A percentile compares a stretch with the other conserved stretches of the same genome.
Conservation (phyloP, 2,888 invertebrate species). For the Panorpa germanica region DNA sequence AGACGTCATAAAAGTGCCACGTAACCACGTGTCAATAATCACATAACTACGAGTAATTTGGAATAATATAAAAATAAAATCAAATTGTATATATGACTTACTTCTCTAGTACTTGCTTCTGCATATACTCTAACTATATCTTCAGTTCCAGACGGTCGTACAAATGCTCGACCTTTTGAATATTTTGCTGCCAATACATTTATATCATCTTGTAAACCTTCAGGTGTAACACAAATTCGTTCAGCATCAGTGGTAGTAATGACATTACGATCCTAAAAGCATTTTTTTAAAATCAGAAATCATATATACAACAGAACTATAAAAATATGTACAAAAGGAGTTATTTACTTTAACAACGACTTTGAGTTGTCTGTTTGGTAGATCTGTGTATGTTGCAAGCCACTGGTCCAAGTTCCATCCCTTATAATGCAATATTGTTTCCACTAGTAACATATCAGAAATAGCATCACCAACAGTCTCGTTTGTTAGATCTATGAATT, state of each 20-base stretch:
- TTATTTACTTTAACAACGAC: constrained; percentile 50
- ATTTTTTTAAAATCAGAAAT: too few species aligned
- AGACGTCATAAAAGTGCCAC: too few species aligned
- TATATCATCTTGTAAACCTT: constrained; percentile 66
- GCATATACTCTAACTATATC: constrained; percentile 92
- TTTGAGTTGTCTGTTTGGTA: constrained; percentile 78
- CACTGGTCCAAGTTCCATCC: constrained; percentile 68
- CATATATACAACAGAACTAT: too few species aligned
- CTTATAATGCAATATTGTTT: constrained; percentile 65
- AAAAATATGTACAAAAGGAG: not conserved
- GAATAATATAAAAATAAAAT: not conserved
- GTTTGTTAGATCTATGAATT: constrained; percentile 72
- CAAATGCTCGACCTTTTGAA: constrained; percentile 65
- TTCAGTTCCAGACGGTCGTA: constrained; percentile 93
- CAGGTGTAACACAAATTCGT: constrained; percentile 58
- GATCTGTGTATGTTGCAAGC: constrained; percentile 63
- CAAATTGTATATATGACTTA: constrained; percentile 17
- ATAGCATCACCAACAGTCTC: constrained; percentile 95
- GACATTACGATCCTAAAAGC: constrained; percentile 52
- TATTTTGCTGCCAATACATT: constrained; percentile 49
- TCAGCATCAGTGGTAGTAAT: constrained; percentile 82
- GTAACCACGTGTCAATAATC: too few species aligned
- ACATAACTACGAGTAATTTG: constrained; percentile 3
- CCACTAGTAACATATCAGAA: constrained; percentile 86
- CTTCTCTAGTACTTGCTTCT: constrained; percentile 63